Percentiles rank a stretch among this genome's conserved stretches.
These are phyloP conservation scores for Netelia inedita DNA, from an alignment of 2,888 invertebrate species.

Conservation along the genomic window DNA sequence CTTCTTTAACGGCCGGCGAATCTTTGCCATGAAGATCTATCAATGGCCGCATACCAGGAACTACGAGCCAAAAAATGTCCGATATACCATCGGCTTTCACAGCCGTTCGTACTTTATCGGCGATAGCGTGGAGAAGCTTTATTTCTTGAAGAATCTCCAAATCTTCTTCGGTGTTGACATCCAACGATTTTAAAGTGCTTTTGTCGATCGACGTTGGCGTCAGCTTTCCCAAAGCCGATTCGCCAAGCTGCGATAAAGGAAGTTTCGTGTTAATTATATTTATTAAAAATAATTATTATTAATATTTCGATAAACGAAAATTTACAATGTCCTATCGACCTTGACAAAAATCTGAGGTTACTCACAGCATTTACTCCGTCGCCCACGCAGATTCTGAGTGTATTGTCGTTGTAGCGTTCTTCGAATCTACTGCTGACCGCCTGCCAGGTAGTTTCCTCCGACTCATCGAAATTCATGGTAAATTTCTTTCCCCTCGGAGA, in stretches of 20 bases:
- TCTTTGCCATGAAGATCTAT: conserved; percentile 89
- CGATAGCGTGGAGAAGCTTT: conserved; percentile 87
- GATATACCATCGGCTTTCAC: conserved; percentile 87
- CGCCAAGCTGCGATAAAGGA: conserved; percentile 79
- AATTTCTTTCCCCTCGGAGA: conserved; percentile 85
- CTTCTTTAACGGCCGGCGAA: conserved; percentile 89
- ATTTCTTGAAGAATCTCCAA: conserved; percentile 88
- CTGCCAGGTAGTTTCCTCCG: conserved; percentile 88
- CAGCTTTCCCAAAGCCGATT: conserved; percentile 83
- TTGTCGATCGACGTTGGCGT: conserved; percentile 80
- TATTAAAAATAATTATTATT: not conserved
- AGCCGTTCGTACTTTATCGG: conserved; percentile 86
- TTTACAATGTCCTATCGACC: not conserved
- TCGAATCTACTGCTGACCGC: conserved; percentile 87
- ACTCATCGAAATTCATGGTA: conserved; percentile 88
- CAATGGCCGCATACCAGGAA: conserved; percentile 88
- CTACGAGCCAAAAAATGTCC: conserved; percentile 89
- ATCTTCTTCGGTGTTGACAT: conserved; percentile 86
- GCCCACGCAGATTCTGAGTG: conserved; percentile 88
- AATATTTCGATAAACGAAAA: not conserved
- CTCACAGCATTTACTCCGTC: conserved; percentile 89
- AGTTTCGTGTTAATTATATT: not conserved
- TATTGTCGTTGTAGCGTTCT: conserved; percentile 88
- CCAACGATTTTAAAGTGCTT: conserved; percentile 77
- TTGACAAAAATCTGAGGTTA: conserved; percentile 66